phyloP scores from a whole-genome alignment of 2,113 vertebrate genomes.

The Pitta sordida region DNA sequence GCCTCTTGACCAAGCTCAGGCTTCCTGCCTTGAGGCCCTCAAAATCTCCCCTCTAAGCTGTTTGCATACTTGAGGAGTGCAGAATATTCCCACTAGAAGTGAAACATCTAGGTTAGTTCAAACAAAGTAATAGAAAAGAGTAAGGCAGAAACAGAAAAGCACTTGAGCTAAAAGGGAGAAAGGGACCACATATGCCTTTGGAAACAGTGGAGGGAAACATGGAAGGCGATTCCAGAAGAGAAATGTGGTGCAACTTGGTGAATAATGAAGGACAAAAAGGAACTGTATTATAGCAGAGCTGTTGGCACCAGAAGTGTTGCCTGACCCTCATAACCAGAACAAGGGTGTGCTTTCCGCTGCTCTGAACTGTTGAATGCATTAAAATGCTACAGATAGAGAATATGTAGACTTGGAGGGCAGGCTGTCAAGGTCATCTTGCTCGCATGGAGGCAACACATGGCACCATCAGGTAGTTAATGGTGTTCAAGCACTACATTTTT shows the following conservation, averaged over 20 bases:
- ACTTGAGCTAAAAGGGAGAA: neutral
- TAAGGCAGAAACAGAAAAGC: neutral
- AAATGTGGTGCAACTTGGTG: neutral
- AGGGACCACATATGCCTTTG: fast-evolving
- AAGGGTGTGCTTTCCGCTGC: neutral
- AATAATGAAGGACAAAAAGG: neutral
- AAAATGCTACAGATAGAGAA: neutral
- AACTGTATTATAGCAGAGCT: neutral
- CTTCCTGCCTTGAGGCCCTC: neutral
- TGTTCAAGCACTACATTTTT: neutral
- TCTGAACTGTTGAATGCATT: neutral
- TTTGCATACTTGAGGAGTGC: neutral
- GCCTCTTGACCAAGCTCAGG: neutral
- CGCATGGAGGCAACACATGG: fast-evolving
- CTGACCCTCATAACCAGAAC: neutral
- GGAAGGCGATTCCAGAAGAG: neutral
- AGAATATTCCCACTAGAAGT: neutral
- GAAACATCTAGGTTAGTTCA: neutral
- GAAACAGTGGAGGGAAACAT: neutral
- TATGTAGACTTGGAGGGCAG: neutral
- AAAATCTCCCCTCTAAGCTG: neutral
- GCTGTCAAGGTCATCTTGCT: neutral
- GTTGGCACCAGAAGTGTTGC: neutral
- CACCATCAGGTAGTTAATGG: neutral
- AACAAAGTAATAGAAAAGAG: neutral